Evolutionary conservation across 2,113 vertebrate species (phyloP).

Genomic region (Argyrosomus japonicus): DNA sequence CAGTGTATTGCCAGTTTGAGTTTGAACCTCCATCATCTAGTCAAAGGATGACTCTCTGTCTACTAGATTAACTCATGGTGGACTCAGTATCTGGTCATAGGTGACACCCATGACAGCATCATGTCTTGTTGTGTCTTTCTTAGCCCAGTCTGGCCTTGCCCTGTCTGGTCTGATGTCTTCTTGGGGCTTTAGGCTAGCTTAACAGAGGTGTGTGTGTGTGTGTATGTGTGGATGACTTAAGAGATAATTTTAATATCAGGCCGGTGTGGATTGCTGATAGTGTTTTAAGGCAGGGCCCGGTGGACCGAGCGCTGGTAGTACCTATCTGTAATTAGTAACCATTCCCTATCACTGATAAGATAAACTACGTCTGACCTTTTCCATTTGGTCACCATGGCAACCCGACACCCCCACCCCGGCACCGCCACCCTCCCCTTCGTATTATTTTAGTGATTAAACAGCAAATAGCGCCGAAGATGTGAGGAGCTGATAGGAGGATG

Average conservation of each 20-base stretch:
- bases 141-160: slow-evolving; percentile 24
- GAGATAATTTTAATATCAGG: slow-evolving; percentile 87
- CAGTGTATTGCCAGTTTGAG: not conserved
- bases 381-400: slow-evolving; percentile 84
- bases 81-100: slow-evolving; percentile 30
- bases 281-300: slow-evolving; percentile 83
- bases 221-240: slow-evolving; percentile 66
- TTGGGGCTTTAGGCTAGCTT: slow-evolving; percentile 7
- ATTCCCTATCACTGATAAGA: slow-evolving; percentile 89
- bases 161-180: slow-evolving; percentile 37
- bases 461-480: slow-evolving; percentile 83
- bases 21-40: slow-evolving; percentile 2
- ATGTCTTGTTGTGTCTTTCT: slow-evolving; percentile 31
- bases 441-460: slow-evolving; percentile 90
- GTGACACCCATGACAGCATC: slow-evolving; percentile 44
- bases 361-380: slow-evolving; percentile 89
- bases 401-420: slow-evolving; percentile 71
- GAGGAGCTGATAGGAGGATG: slow-evolving; percentile 75
- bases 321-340: slow-evolving; percentile 91
- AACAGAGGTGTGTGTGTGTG: slow-evolving; percentile 1
- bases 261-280: slow-evolving; percentile 87
- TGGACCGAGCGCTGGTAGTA: slow-evolving; percentile 81
- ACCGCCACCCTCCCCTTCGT: slow-evolving; percentile 70
- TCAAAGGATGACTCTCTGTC: not conserved
- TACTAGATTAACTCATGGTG: slow-evolving; percentile 22